Evolutionary conservation across 92 coral and sea anemone species (phyloP), one percentile per base, ranked within the genome.

Genomic region (Heteractis magnifica): DNA sequence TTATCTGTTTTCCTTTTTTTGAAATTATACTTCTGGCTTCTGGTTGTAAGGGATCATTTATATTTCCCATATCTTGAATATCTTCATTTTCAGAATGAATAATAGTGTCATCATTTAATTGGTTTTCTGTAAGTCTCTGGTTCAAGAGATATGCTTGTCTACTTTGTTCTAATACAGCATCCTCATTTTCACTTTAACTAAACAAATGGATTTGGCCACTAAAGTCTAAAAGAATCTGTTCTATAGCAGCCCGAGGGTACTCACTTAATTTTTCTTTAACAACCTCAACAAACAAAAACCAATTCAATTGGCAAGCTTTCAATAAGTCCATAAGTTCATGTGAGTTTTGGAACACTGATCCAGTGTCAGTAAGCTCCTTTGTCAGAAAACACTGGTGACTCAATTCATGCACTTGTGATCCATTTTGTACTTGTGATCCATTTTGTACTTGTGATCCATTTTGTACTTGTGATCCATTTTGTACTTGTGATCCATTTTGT

Each of bases 231-330:
- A 77, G 90, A 0, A 81, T 0, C 90, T 87, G 87, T 51, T 87
- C 81, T 18, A 80, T 80, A 49, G 81, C 89, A 53, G 73, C 89
- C 72, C 79, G 79, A 11, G 80, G 13, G 80, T 80, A 51, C 44
- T 72, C 75, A 15, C 49, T 52, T 48, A 86, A 23, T 71, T 86
- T 86, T 44, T 86, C 53, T 79, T 70, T 59, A 55, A 73, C 26
- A 51, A 86, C 79, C 71, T 86, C 89, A 71, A 79, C 89, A 79
- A 86, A 86, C 23, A 51, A 11, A 86, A 79, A 86, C 80, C 77
- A 86, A 56, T 79, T 86, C 13, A 72, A 79, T 71, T 79, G 80
- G 74, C 81, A 86, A 18, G 89, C 77, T 78, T 77, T 78, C 15
- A 85, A 83, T 80, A 80, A 74, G 65, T 86, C 89, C 76, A 86